Percentiles rank a stretch among this genome's conserved stretches.
Evolutionary conservation across 92 coral and sea anemone genomes (phyloP).

Genomic region (Epizoanthus fatuus): DNA sequence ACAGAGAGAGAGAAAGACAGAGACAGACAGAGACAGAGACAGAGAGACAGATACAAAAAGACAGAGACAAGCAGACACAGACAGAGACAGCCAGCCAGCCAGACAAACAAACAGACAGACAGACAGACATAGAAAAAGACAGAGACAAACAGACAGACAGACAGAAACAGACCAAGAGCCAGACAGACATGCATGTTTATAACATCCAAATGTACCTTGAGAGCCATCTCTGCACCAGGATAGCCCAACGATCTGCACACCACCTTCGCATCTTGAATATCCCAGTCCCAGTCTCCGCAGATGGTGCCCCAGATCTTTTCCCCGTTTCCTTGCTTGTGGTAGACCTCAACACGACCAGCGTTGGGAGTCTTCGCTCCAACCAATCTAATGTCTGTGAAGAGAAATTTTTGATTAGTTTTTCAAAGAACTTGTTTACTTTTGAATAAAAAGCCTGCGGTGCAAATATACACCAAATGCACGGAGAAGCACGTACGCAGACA

Average conservation of each 20-base stretch:
- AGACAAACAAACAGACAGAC: not conserved
- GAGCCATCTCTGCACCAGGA: conserved; percentile 39
- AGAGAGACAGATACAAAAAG: not conserved
- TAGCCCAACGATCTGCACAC: conserved; percentile 23
- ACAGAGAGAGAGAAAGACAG: not conserved
- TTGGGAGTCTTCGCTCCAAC: not conserved
- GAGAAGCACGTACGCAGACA: too few species aligned
- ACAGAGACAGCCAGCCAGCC: not conserved
- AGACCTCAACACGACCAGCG: conserved; percentile 35
- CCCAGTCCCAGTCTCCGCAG: conserved; percentile 33
- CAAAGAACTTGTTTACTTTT: too few species aligned
- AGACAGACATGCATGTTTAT: not conserved
- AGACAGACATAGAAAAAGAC: not conserved
- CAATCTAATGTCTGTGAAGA: not conserved
- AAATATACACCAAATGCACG: too few species aligned
- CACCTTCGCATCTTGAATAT: conserved; percentile 15
- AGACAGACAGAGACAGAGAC: not conserved
- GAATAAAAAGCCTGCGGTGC: too few species aligned
- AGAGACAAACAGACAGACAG: not conserved
- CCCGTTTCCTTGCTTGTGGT: conserved; percentile 1
- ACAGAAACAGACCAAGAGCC: not conserved
- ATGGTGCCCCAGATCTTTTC: conserved; percentile 20
- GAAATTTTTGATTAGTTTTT: not conserved
- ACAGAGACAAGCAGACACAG: not conserved
- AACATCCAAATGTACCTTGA: not conserved